phyloP scores from a whole-genome alignment of 2,113 vertebrate genomes.

The Thryonomys swinderianus region DNA sequence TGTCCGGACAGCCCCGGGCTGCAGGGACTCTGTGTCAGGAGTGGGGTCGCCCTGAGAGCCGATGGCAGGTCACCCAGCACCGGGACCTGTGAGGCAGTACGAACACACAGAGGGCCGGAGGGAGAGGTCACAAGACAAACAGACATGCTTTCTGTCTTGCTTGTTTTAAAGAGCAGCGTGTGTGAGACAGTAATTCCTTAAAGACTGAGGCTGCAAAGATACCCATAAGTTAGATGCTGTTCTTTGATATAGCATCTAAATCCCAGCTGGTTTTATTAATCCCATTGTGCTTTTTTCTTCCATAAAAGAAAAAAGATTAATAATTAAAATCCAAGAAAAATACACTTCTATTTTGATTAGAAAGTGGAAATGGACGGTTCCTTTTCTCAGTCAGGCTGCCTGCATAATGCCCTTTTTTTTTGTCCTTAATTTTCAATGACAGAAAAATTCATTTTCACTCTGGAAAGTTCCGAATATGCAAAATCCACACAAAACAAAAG shows the following conservation, averaged over 20 bases:
- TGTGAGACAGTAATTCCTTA: not conserved
- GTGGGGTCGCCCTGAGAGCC: not conserved
- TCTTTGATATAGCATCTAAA: not conserved
- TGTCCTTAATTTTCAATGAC: not conserved
- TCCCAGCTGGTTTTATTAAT: not conserved
- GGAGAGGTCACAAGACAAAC: not conserved
- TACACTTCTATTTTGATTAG: not conserved
- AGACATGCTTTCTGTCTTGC: not conserved
- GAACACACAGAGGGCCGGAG: not conserved
- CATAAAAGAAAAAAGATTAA: not conserved
- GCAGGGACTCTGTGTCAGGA: too few species aligned
- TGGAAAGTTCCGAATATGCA: not conserved
- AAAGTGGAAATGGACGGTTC: too few species aligned
- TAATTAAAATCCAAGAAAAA: not conserved
- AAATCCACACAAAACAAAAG: not conserved
- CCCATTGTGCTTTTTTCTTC: not conserved
- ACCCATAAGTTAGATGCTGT: not conserved
- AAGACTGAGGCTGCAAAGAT: not conserved
- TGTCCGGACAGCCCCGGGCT: accelerated
- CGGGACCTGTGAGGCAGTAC: accelerated
- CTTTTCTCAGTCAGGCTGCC: not conserved
- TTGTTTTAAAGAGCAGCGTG: not conserved
- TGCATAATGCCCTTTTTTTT: not conserved
- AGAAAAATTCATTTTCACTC: not conserved
- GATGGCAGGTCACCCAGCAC: accelerated